Conservation (phyloP, 2,113 vertebrate species). For the Alligator sinensis region DNA sequence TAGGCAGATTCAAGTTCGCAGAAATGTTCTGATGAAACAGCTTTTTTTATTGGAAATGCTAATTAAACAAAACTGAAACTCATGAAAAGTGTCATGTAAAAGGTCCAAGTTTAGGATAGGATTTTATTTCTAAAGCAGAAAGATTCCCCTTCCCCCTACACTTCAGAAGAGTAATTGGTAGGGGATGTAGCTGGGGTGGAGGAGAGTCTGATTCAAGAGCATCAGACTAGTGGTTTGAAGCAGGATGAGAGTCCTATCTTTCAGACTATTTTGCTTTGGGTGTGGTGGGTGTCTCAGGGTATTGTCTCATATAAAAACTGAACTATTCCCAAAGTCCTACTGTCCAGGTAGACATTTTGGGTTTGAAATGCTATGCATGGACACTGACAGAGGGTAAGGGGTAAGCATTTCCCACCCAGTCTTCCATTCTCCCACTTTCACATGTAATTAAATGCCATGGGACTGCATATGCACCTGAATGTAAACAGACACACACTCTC, state of each 20-base stretch:
- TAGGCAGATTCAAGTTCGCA: not conserved
- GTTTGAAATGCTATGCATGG: too few relatives aligned
- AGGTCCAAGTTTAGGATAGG: not conserved
- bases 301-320: too few relatives aligned
- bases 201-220: not conserved
- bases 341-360: too few relatives aligned
- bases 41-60: not conserved
- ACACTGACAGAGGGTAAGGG: not conserved
- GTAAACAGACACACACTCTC: slow-evolving; percentile 17
- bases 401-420: not conserved
- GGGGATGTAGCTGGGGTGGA: not conserved
- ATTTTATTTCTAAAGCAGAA: not conserved
- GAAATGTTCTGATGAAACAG: not conserved
- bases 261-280: not conserved
- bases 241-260: not conserved
- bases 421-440: not conserved
- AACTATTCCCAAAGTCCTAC: too few relatives aligned
- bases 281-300: too few relatives aligned
- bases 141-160: not conserved
- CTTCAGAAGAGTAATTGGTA: not conserved
- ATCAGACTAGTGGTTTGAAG: not conserved
- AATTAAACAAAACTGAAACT: not conserved
- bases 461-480: not conserved
- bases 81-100: not conserved
- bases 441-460: slow-evolving; percentile 4